Base-by-base conservation (phyloP, 2,888 invertebrate genomes). In the Cryptocheilus praepositus region DNA sequence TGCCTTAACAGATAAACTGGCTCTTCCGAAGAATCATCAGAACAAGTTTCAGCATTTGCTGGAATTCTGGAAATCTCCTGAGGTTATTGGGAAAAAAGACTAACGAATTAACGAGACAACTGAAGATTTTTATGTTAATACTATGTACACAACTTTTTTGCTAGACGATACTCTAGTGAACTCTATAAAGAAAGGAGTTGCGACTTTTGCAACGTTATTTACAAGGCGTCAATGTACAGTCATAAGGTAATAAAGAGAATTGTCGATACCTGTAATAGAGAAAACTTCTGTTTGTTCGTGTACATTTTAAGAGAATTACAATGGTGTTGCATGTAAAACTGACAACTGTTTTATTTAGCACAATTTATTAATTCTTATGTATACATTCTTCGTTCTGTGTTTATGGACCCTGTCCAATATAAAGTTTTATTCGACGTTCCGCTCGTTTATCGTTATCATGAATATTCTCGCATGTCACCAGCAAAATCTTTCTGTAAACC, bases 51-150 rank as follows among this genome's bases (percentile, higher is more conserved):
- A 85, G 63, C 83, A 85, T 68, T 81, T 88, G 67, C 80, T 88
- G 79, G 81, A 88, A 74, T 88, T 88, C 69, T 88, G 88, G 88
- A 85, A 85, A 76, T 87, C 85, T 79, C 86, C 87, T 68, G 85
- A 84, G 77, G 77, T 85, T 76, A 76, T 84, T 74, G 81, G 80
- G 73, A 82, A 80, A 70, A 81, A 83, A 81, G 81, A 86, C 81
- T 86, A 85, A 81, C 56, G 51, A 54, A 61, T 44, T 61, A 60
- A 71, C 49, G 57, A 57, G 57, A 58, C 63, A 65, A 73, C 64
- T 64, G 63, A 76, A 61, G 46, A 71, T 79, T 79, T 80, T 81
- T 81, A 81, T 73, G 79, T 76, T 81, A 74, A 75, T 81, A 81
- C 73, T 70, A 77, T 80, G 79, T 77, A 81, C 74, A 81, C 82